These are phyloP conservation scores for Cantharis flavilabris DNA, from an alignment of 2,888 invertebrate species.

Conservation along the genomic window DNA sequence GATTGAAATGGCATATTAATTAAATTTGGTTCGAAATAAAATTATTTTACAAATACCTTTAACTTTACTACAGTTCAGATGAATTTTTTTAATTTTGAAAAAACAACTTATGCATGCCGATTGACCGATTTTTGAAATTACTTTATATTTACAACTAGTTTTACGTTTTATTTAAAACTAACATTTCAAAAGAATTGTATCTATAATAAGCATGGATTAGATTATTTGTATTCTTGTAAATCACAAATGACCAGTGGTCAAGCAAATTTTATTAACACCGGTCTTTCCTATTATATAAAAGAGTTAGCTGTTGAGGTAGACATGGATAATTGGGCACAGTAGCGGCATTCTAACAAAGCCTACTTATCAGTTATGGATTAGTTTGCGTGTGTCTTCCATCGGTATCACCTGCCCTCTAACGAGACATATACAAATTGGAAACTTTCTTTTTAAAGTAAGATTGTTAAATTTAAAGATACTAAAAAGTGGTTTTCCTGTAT, in stretches of 20 bases:
- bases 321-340: constrained; percentile 35
- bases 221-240: background rate
- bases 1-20: too few relatives aligned
- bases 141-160: background rate
- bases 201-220: background rate
- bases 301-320: constrained; percentile 32
- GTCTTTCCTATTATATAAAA: constrained; percentile 24
- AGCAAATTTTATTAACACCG: constrained; percentile 23
- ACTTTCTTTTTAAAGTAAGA: constrained; percentile 23
- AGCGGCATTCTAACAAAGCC: constrained; percentile 38
- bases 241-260: constrained; percentile 13
- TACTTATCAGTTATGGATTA: constrained; percentile 47
- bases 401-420: constrained; percentile 42
- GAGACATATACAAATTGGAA: constrained; percentile 40
- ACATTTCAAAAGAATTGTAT: background rate
- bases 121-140: background rate
- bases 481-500: constrained; percentile 19
- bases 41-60: too few relatives aligned
- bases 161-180: background rate
- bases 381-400: constrained; percentile 44
- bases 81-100: background rate
- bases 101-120: background rate
- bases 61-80: too few relatives aligned
- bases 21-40: too few relatives aligned
- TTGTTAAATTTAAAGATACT: constrained; percentile 9